These are phyloP conservation scores for Eupithecia dodoneata DNA, from an alignment of 2,888 invertebrate species.

Conservation along the genomic window DNA sequence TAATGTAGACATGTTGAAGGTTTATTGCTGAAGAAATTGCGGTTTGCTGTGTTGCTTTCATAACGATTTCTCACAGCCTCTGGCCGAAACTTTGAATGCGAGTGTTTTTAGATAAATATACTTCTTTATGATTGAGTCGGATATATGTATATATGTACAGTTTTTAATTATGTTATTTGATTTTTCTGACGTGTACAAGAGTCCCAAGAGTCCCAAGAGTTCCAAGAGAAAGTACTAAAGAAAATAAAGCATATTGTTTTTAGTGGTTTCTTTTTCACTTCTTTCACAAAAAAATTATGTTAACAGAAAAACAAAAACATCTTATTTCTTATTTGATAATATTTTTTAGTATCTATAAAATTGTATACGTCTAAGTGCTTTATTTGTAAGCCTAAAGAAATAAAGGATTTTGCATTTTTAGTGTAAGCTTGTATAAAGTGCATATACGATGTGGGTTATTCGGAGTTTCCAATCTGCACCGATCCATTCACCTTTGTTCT, in stretches of 20 bases:
- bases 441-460: background rate
- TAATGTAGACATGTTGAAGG: slow-evolving; percentile 21
- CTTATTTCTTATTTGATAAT: no score
- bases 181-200: background rate
- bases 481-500: background rate
- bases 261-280: no score
- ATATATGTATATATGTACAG: background rate
- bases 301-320: no score
- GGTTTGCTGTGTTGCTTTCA: background rate
- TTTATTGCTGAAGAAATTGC: slow-evolving; percentile 19
- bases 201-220: no score
- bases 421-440: background rate
- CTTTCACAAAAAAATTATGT: no score
- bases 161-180: background rate
- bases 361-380: no score
- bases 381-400: background rate
- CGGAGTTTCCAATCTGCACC: background rate
- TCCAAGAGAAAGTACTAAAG: no score
- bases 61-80: background rate
- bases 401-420: background rate
- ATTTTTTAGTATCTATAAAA: no score
- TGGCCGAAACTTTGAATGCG: background rate
- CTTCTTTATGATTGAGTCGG: background rate
- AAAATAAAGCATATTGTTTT: no score
- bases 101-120: background rate